Evolutionary conservation across 1,140 invertebrate species (phyloP).

Genomic region (Agraylea sexmaculata): DNA sequence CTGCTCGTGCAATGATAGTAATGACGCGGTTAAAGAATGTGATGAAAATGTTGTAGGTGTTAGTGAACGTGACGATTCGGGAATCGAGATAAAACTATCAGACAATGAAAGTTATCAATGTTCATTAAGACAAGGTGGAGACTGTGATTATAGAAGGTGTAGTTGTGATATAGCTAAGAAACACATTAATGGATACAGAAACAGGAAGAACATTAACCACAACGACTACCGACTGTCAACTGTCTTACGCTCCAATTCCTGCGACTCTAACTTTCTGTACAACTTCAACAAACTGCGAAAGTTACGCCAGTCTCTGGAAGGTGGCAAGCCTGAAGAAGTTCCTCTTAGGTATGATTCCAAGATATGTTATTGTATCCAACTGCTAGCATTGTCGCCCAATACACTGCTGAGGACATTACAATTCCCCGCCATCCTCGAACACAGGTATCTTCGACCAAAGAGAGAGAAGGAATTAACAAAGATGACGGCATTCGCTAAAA

Average conservation of each 20-base stretch:
- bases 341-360: slow-evolving; percentile 15
- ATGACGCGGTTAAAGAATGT: too few relatives aligned
- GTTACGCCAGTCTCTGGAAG: slow-evolving; percentile 14
- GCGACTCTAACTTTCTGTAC: slow-evolving; percentile 18
- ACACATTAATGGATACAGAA: too few relatives aligned
- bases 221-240: too few relatives aligned
- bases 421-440: slow-evolving; percentile 16
- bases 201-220: too few relatives aligned
- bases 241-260: slow-evolving; percentile 18
- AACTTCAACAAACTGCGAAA: slow-evolving; percentile 18
- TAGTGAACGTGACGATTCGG: too few relatives aligned
- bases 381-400: slow-evolving; percentile 18
- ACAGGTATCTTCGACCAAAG: slow-evolving; percentile 7
- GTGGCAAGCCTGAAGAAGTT: slow-evolving; percentile 5
- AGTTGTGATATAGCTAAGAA: too few relatives aligned
- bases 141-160: too few relatives aligned
- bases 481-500: slow-evolving; percentile 13
- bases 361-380: slow-evolving; percentile 20
- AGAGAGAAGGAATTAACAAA: slow-evolving; percentile 1
- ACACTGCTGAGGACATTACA: slow-evolving; percentile 17
- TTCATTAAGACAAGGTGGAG: too few relatives aligned
- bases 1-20: too few relatives aligned
- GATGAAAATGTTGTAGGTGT: too few relatives aligned
- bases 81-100: too few relatives aligned
- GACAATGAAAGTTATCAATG: too few relatives aligned